A percentile compares a stretch with the other conserved stretches of the same genome.
phyloP scores from a whole-genome alignment of 2,888 invertebrate genomes.

The Ditula angustiorana region DNA sequence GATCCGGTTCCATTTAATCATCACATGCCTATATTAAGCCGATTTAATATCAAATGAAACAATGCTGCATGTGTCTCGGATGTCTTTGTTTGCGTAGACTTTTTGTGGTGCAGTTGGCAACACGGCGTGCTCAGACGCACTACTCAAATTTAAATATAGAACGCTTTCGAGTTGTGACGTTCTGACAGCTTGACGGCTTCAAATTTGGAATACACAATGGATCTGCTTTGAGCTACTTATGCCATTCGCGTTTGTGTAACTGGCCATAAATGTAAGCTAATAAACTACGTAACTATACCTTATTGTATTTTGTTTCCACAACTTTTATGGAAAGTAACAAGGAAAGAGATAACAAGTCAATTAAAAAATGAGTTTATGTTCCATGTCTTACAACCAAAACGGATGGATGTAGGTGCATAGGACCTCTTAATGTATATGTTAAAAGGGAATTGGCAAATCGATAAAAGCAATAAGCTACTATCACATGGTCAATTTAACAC shows the following conservation, averaged over 20 bases:
- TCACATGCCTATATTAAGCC: slow-evolving; percentile 27
- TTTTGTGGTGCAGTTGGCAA: slow-evolving; percentile 54
- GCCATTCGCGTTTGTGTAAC: slow-evolving; percentile 19
- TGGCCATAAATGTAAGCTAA: slow-evolving; percentile 6
- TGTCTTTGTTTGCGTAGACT: slow-evolving; percentile 40
- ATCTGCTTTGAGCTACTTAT: slow-evolving; percentile 24
- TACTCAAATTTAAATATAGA: slow-evolving; percentile 69
- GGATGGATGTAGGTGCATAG: neutral
- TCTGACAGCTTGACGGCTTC: slow-evolving; percentile 60
- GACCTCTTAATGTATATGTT: neutral
- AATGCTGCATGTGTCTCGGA: slow-evolving; percentile 27
- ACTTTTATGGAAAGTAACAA: slow-evolving; percentile 3
- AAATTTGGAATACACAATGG: slow-evolving; percentile 55
- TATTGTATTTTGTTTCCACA: neutral
- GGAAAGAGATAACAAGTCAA: neutral
- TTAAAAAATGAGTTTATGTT: neutral
- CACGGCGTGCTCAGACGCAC: slow-evolving; percentile 65
- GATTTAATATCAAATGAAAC: slow-evolving; percentile 31
- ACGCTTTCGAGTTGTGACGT: slow-evolving; percentile 55
- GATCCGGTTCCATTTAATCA: slow-evolving; percentile 23
- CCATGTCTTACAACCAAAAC: neutral
- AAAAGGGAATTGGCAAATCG: slow-evolving; percentile 33
- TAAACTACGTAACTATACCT: neutral
- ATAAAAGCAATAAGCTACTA: slow-evolving; percentile 14
- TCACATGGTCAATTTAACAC: slow-evolving; percentile 22